phyloP scores from a whole-genome alignment of 2,888 invertebrate genomes.

The Scrobipalpa atriplicella region DNA sequence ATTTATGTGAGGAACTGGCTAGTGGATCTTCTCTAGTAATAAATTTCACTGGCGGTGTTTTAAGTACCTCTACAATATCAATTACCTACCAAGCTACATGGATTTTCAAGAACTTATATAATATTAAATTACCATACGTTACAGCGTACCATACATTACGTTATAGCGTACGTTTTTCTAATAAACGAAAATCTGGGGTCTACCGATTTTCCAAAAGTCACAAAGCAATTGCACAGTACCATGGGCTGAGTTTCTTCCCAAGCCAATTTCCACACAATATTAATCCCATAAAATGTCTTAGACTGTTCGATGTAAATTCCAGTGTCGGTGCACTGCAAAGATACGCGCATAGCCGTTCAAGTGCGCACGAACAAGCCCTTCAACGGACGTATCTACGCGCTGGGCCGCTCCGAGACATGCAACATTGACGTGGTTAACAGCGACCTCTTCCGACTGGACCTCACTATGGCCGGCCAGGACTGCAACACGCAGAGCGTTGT shows the following conservation, averaged over 20 bases:
- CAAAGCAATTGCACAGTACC: too few species aligned
- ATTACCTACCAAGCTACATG: too few species aligned
- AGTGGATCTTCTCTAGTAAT: background rate
- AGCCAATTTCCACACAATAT: too few species aligned
- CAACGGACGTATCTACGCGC: conserved; percentile 96
- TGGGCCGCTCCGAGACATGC: conserved; percentile 96
- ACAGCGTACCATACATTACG: too few species aligned
- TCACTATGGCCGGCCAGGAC: conserved; percentile 96
- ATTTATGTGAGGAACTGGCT: background rate
- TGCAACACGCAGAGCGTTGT: conserved; percentile 98
- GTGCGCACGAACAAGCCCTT: conserved; percentile 97
- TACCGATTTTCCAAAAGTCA: too few species aligned
- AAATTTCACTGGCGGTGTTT: background rate
- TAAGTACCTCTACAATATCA: background rate
- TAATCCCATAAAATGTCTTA: background rate
- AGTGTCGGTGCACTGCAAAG: conserved; percentile 97
- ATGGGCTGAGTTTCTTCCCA: too few species aligned
- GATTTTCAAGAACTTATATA: too few species aligned
- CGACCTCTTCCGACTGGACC: conserved; percentile 94
- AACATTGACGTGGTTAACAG: conserved; percentile 97
- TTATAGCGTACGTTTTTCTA: too few species aligned
- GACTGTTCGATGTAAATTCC: conserved; percentile 46
- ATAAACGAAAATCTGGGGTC: too few species aligned
- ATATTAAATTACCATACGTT: too few species aligned
- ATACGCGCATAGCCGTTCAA: conserved; percentile 95